Conservation (phyloP, 2,797 vertebrate species). For the Ispidina lecontei region DNA sequence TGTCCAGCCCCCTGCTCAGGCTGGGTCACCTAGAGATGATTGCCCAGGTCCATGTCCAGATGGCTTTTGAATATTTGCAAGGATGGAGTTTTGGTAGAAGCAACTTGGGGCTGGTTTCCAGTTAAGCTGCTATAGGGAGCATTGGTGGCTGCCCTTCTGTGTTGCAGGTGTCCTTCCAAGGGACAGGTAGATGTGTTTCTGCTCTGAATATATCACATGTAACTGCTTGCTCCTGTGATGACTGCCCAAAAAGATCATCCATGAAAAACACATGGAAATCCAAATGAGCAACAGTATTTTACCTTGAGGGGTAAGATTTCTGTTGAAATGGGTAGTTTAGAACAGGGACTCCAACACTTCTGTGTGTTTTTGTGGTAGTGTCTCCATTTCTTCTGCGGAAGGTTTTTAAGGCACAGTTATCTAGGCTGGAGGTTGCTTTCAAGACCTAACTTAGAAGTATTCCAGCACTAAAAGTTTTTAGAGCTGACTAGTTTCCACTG, state of each 20-base stretch:
- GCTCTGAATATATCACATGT: background rate
- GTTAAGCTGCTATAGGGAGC: background rate
- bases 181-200: background rate
- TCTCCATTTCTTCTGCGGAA: background rate
- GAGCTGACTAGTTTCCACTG: background rate
- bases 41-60: background rate
- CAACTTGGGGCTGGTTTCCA: background rate
- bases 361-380: background rate
- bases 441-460: background rate
- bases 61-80: background rate
- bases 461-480: background rate
- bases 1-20: background rate
- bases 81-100: background rate
- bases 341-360: background rate
- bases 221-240: background rate
- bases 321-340: background rate
- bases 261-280: background rate
- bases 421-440: background rate
- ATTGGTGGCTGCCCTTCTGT: background rate
- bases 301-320: background rate
- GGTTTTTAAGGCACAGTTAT: background rate
- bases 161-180: background rate
- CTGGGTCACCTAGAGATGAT: background rate
- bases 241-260: background rate
- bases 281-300: background rate